Base-by-base conservation (phyloP, 2,888 invertebrate species). In the Drosophila ochracea region DNA sequence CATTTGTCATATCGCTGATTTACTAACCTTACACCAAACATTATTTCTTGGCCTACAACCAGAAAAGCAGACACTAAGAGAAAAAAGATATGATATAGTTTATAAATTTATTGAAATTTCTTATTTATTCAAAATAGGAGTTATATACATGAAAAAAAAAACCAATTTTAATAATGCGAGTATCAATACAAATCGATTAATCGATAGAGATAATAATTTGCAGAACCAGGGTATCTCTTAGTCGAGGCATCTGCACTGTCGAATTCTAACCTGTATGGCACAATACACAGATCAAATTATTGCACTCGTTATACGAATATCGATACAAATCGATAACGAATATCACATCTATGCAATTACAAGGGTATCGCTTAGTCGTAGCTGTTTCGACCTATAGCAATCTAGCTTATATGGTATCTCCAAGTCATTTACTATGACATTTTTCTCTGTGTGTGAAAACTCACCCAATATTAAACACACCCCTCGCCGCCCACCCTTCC, bases 1-100 rank as follows among this genome's bases (percentile, higher is more conserved):
- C 74, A 85, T 82, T 85, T 89, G 82, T 85, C 85, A 85, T 85
- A 89, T 84, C 84, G 79, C 76, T 87, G 85, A 87, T 87, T 84
- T 84, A 88, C 88, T 90, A 87, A 90, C 90, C 85, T 85, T 79
- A 76, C 83, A 76, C 78, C 71, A 79, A 68, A 67, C 73, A 73
- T 89, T 88, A 85, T 80, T 88, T 77, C 74, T 79, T 84, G 82
- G 76, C 73, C 66, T 58, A 65, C 28, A 55, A 68, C 53, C 63
- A 41, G 28, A n/a, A 11, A 39, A 7, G 5, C 35, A 54, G 10
- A 7, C 35, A 54, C 33, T 1, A 3, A 10, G 35, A 11, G 13
- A 52, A 21, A n/a, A n/a, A 28, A 52, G 19, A n/a, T n/a, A n/a
- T 4, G 4, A 41, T 49, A 7, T 49, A 4, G 16, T 16, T 49